Evolutionary conservation across 2,797 vertebrate species (phyloP).

Genomic region (Phyllotis vaccarum): DNA sequence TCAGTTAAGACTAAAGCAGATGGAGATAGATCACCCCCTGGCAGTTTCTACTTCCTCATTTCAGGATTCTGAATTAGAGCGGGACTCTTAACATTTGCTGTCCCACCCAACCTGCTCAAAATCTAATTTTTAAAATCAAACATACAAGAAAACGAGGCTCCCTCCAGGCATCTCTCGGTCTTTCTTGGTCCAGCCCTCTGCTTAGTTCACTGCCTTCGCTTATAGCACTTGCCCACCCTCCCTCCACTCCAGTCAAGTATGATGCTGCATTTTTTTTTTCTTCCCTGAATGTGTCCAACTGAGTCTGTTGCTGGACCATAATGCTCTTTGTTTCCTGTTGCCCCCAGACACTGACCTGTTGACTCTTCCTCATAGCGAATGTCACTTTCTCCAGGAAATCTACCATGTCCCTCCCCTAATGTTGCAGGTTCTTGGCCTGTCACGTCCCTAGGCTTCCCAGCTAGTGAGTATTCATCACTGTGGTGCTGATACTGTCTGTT

Average conservation of each 20-base stretch:
- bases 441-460: not conserved
- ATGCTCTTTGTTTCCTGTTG: not conserved
- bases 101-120: constrained; percentile 15
- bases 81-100: not conserved
- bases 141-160: not conserved
- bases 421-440: not conserved
- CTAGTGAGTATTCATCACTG: not conserved
- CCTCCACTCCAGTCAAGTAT: not conserved
- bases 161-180: not conserved
- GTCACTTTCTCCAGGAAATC: constrained; percentile 34
- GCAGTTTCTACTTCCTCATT: not conserved
- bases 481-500: not conserved
- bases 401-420: not conserved
- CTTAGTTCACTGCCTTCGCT: not conserved
- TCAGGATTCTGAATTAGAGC: constrained; percentile 28
- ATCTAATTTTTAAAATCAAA: not conserved
- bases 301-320: not conserved
- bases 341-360: not conserved
- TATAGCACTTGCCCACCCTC: not conserved
- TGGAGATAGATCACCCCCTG: not conserved
- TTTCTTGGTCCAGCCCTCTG: too few species aligned
- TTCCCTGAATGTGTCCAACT: not conserved
- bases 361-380: not conserved
- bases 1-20: not conserved
- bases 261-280: not conserved